Base-by-base conservation (phyloP, 2,113 vertebrate species). In the Callospermophilus lateralis region DNA sequence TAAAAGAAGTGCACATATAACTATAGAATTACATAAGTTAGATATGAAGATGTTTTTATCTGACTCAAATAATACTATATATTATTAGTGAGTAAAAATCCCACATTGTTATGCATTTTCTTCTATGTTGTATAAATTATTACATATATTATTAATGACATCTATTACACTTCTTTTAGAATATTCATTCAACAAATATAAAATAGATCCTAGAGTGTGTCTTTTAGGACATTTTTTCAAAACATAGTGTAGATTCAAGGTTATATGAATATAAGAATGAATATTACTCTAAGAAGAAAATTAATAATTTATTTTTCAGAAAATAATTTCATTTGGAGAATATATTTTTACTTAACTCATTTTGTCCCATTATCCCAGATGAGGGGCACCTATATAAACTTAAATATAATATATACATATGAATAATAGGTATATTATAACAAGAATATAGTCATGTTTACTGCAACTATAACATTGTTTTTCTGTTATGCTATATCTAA, bases 231-330 rank as follows among this genome's bases (percentile, higher is more conserved):
- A 51, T 68, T 53, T 92, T 79, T 89, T 96, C 77, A 86, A 94
- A 89, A 94, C 28, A 70, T 34, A 77, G 19, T 67, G 2, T 92
- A 48, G 1, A 15, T 48, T 88, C 7, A 84, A 19, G 34, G 58
- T 37, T 90, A 26, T 68, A 30, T 84, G 39, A 58, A 58, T 58
- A 24, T 58, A 58, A 58, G 55, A 58, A 58, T 8, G 55, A 58
- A 58, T 58, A 58, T 58, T 58, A 58, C 22, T 58, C 22, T 58
- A 58, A 58, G 20, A 58, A 63, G 30, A 96, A 72, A 96, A 92
- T 89, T 65, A 93, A 5, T 93, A 51, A 94, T 96, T 97, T 39
- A 91, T 92, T 97, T 32, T 68, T 96, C 76, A 84, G 51, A 93
- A 95, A 17, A 91, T 79, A 7, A 70, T 86, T 15, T 87, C 37